Percentiles rank a stretch among this genome's conserved stretches.
Evolutionary conservation across 2,797 vertebrate species (phyloP).

Genomic region (Mormyrus proboscirostris): DNA sequence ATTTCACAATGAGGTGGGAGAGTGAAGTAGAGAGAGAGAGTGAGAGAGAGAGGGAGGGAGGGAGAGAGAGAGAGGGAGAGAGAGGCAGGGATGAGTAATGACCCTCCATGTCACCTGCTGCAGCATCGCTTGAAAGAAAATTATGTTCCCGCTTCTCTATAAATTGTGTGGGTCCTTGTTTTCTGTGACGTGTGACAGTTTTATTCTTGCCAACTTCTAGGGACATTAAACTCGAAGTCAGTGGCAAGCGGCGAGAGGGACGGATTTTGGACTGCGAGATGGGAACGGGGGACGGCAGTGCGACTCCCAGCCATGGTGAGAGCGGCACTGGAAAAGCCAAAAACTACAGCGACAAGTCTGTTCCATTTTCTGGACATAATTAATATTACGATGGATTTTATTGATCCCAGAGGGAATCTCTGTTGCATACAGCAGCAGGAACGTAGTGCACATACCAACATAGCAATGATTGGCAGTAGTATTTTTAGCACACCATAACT

Average conservation of each 20-base stretch:
- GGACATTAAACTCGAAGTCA: constrained; percentile 28
- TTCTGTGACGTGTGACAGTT: constrained; percentile 29
- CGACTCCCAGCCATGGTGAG: background rate
- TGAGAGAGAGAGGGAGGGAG: background rate
- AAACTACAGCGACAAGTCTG: background rate
- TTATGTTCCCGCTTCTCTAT: constrained; percentile 29
- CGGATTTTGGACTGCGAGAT: background rate
- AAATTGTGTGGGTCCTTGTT: constrained; percentile 29
- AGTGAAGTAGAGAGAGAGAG: background rate
- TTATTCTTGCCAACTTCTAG: constrained; percentile 26
- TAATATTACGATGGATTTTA: background rate
- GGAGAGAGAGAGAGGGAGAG: background rate
- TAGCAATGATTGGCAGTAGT: background rate
- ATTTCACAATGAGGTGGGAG: constrained; percentile 28
- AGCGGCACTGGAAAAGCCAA: background rate
- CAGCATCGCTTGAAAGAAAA: constrained; percentile 35
- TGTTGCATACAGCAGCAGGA: background rate
- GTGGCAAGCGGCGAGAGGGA: background rate
- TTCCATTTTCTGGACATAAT: background rate
- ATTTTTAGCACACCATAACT: background rate
- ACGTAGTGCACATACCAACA: background rate
- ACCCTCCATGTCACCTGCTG: constrained; percentile 26
- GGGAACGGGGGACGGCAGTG: background rate
- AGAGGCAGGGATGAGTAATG: constrained; percentile 37
- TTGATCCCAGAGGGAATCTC: background rate